Conservation (phyloP, 2,113 vertebrate genomes). For the Genyomyrus donnyi region DNA sequence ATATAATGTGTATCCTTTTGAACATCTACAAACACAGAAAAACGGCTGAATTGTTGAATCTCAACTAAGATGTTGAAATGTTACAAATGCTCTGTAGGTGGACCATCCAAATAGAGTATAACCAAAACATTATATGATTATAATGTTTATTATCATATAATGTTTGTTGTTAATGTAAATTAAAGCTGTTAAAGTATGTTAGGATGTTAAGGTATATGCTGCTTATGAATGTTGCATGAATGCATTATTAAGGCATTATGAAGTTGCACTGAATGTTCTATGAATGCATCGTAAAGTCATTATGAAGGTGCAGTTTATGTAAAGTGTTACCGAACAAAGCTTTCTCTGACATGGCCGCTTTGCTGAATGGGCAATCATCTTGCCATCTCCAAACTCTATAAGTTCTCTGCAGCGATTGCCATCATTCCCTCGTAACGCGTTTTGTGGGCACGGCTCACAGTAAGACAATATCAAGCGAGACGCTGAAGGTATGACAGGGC, state of each 20-base stretch:
- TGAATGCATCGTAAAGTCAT: background rate
- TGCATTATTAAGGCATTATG: background rate
- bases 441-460: background rate
- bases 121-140: background rate
- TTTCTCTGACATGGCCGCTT: background rate
- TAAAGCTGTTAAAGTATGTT: background rate
- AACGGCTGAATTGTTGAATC: too few species aligned
- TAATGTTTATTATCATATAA: background rate
- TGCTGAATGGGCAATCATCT: background rate
- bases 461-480: background rate
- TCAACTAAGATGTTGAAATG: too few species aligned
- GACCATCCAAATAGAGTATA: background rate
- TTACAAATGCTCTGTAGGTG: too few species aligned
- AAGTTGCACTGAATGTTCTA: background rate
- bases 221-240: background rate
- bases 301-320: background rate
- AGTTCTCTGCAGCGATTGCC: background rate
- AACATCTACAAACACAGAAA: too few species aligned
- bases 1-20: too few species aligned
- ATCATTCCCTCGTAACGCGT: background rate
- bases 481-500: background rate
- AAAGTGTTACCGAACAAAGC: background rate
- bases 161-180: background rate
- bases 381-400: background rate
- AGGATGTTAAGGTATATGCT: background rate